A percentile compares a stretch with the other conserved stretches of the same genome.
These are phyloP conservation scores for Anarrhichthys ocellatus DNA, from an alignment of 2,113 vertebrate species.

Conservation along the genomic window DNA sequence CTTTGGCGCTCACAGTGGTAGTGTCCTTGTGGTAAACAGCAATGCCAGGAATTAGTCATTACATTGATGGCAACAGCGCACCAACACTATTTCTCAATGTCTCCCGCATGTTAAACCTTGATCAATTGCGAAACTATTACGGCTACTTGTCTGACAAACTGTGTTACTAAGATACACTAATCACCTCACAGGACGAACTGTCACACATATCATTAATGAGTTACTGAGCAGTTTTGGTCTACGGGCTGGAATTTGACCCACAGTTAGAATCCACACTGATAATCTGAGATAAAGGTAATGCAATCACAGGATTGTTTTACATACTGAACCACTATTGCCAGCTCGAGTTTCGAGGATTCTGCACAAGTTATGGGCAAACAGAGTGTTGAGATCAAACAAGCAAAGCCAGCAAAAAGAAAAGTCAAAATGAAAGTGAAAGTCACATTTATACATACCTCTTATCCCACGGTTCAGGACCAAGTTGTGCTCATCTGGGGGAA, in stretches of 20 bases:
- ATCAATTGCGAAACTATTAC: slow-evolving; percentile 22
- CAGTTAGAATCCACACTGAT: slow-evolving; percentile 5
- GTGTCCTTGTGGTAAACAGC: background rate
- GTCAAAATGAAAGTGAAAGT: background rate
- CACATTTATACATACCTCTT: slow-evolving; percentile 75
- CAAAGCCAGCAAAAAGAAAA: background rate
- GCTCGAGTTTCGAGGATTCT: background rate
- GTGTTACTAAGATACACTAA: slow-evolving; percentile 22
- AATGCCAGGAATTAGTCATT: background rate
- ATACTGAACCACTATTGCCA: background rate
- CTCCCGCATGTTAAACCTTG: slow-evolving; percentile 2
- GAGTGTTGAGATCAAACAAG: background rate
- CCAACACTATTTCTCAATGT: slow-evolving; percentile 17
- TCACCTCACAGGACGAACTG: slow-evolving; percentile 5
- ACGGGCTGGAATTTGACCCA: slow-evolving; percentile 56
- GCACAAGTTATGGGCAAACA: background rate
- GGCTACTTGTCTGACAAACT: slow-evolving; percentile 22
- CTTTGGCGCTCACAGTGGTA: background rate
- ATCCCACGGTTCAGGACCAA: slow-evolving; percentile 81
- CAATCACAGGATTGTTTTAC: background rate
- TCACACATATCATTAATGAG: slow-evolving; percentile 34
- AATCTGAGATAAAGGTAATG: slow-evolving; percentile 19
- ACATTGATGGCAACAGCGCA: background rate
- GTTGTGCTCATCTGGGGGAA: slow-evolving; percentile 75
- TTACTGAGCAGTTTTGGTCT: slow-evolving; percentile 19